Percentiles rank a stretch among this genome's conserved stretches.
Evolutionary conservation across 2,113 vertebrate genomes (phyloP).

Genomic region (Sinocyclocheilus anophthalmus): DNA sequence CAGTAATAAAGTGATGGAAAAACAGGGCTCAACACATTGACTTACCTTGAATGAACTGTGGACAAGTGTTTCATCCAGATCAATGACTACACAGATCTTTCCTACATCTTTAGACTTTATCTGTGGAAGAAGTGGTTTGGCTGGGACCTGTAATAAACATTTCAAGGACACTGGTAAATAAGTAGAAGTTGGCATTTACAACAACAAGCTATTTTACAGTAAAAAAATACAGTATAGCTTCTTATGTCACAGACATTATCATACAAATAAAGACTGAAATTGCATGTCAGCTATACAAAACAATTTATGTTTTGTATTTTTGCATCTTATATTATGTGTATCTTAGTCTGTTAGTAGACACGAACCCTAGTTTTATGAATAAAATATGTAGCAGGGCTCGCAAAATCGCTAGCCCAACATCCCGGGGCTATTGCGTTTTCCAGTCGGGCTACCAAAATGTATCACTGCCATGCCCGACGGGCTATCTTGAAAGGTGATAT

Average conservation of each 20-base stretch:
- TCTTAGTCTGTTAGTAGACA: too few relatives aligned
- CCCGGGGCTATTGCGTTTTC: too few relatives aligned
- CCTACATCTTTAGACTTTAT: constrained; percentile 79
- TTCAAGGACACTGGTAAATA: not conserved
- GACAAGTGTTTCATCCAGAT: constrained; percentile 81
- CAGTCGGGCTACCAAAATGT: too few relatives aligned
- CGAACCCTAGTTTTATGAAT: not conserved
- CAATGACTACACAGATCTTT: constrained; percentile 82
- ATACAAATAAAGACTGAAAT: not conserved
- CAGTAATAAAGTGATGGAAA: not conserved
- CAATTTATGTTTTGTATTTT: not conserved
- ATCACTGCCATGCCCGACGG: too few relatives aligned
- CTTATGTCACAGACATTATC: not conserved
- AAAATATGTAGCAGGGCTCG: not conserved
- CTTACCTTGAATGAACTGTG: constrained; percentile 83
- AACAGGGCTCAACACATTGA: not conserved
- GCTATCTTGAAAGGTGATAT: too few relatives aligned
- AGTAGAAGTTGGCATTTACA: not conserved
- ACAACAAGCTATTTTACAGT: constrained; percentile 3
- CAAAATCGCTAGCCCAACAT: too few relatives aligned
- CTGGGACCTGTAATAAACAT: constrained; percentile 66
- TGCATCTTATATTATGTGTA: too few relatives aligned
- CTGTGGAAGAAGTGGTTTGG: constrained; percentile 76
- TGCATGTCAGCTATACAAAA: constrained; percentile 11
- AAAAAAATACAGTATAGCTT: not conserved